Conservation (phyloP, 2,888 invertebrate genomes). For the Acrocera orbiculus region DNA sequence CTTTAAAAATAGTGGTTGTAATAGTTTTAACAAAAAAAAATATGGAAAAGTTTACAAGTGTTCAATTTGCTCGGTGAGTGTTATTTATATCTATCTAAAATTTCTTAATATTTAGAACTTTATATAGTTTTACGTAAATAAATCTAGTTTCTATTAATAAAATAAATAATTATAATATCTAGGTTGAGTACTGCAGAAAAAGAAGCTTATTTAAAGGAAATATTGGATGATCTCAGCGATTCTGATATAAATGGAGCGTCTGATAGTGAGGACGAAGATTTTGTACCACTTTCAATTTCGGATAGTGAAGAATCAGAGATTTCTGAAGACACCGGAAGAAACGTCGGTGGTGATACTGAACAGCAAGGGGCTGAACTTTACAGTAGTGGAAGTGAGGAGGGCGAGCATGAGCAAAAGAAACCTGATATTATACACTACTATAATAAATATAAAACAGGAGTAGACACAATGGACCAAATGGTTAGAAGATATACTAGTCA, state of each 20-base stretch:
- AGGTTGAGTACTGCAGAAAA: not conserved
- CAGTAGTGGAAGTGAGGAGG: constrained; percentile 1
- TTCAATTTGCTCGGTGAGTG: not conserved
- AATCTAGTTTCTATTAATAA: not conserved
- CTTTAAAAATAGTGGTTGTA: too few relatives aligned
- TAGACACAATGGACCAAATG: too few relatives aligned
- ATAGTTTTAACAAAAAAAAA: too few relatives aligned
- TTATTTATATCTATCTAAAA: not conserved
- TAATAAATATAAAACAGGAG: too few relatives aligned
- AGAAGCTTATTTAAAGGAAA: not conserved
- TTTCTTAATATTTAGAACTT: not conserved
- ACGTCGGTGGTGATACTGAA: not conserved
- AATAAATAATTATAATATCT: not conserved
- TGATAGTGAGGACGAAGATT: not conserved
- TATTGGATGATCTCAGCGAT: not conserved
- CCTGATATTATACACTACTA: too few relatives aligned
- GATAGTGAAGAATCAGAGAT: not conserved
- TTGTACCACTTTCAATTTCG: not conserved
- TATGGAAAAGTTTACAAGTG: not conserved
- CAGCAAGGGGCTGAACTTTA: not conserved
- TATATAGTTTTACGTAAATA: not conserved
- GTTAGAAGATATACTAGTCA: too few relatives aligned
- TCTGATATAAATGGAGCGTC: not conserved
- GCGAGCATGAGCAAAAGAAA: too few relatives aligned
- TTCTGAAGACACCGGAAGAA: not conserved